Conservation (phyloP, 2,888 invertebrate species). For the Orthosia cruda region DNA sequence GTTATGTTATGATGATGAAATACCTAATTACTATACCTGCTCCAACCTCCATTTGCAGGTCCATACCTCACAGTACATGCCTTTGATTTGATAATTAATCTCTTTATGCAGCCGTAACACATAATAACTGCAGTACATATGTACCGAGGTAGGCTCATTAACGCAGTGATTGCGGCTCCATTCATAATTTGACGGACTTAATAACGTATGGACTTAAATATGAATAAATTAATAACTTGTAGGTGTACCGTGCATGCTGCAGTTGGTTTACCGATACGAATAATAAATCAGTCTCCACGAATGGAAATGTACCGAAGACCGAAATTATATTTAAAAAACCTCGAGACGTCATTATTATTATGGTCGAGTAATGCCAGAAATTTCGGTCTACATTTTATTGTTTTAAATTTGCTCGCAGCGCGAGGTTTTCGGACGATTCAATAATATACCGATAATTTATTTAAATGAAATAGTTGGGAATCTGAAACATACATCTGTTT, state of each 20-base stretch:
- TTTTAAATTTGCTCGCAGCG: background rate
- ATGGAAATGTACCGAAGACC: background rate
- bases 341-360: background rate
- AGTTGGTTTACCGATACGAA: background rate
- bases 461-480: background rate
- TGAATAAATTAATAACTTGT: background rate
- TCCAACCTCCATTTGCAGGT: too few species aligned
- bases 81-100: too few species aligned
- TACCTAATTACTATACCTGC: too few species aligned
- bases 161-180: background rate
- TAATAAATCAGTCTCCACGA: background rate
- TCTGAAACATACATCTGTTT: too few species aligned
- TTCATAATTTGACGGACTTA: slow-evolving; percentile 15
- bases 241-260: background rate
- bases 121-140: background rate
- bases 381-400: background rate
- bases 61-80: too few species aligned
- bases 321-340: background rate
- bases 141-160: background rate
- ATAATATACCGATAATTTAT: background rate
- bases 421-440: background rate
- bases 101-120: too few species aligned
- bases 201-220: background rate
- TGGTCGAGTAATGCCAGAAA: background rate
- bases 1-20: too few species aligned